A percentile compares a stretch with the other conserved stretches of the same genome.
phyloP scores from a whole-genome alignment of 2,888 invertebrate genomes.

The Andrena bicolor region DNA sequence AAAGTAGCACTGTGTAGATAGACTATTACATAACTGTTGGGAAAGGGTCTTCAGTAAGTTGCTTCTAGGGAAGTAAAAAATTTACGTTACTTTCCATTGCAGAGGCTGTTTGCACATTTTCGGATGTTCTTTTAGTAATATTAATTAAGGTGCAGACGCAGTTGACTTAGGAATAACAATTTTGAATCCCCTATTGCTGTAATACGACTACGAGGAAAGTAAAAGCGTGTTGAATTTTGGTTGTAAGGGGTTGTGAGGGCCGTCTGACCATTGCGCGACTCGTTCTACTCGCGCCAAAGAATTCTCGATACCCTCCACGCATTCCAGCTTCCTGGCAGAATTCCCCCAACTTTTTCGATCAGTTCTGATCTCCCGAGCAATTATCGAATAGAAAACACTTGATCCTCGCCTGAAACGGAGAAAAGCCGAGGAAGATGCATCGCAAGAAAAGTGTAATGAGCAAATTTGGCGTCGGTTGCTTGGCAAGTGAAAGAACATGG shows the following conservation, averaged over 20 bases:
- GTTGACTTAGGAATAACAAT: background rate
- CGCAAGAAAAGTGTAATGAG: constrained; percentile 57
- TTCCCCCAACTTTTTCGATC: background rate
- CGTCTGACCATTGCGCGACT: background rate
- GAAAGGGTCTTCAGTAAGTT: background rate
- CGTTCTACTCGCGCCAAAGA: background rate
- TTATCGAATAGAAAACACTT: background rate
- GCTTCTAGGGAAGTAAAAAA: background rate
- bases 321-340: background rate
- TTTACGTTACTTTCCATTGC: background rate
- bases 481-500: constrained; percentile 42
- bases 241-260: background rate
- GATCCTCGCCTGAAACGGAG: constrained; percentile 13
- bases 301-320: background rate
- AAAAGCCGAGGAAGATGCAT: constrained; percentile 11
- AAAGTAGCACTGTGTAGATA: background rate
- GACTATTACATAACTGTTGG: background rate
- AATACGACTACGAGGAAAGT: background rate
- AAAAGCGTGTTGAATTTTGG: background rate
- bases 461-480: constrained; percentile 57
- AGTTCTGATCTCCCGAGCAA: background rate
- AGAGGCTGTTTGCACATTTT: background rate
- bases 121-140: background rate
- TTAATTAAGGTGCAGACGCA: background rate
- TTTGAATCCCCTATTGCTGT: background rate